Evolutionary conservation across 2,888 invertebrate genomes (phyloP), one percentile per base, ranked within the genome.

Genomic region (Philereme vetulata): DNA sequence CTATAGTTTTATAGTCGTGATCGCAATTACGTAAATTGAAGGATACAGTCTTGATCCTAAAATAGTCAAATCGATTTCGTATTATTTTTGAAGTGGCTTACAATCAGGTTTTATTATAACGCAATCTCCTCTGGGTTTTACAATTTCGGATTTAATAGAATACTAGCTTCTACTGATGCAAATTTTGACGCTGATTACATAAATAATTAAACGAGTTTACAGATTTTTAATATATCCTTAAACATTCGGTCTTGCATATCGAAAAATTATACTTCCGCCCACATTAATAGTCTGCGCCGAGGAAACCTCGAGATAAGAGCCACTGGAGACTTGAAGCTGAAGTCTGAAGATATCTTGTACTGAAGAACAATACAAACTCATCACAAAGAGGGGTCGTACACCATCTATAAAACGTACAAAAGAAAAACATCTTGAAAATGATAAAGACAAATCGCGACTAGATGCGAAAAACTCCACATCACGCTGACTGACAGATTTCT

Each of bases 401-500:
- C 42, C n/a, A n/a, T 21, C 21, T 21, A 21, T 21, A 38, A 7
- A 35, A 35, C 7, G 35, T 3, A 35, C 5, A 35, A 35, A 35
- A 43, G 11, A 8, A 43, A 44, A 21, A 44, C 6, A 40, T 44
- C 8, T 21, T 21, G 21, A 21, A 21, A 21, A 21, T 21, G 21
- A 21, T 21, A 21, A 21, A 21, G 21, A 21, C 21, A 21, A 21
- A 38, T 55, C 42, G 42, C 56, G 52, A 38, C 56, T 59, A 68
- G 67, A 56, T 67, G 66, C 61, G 68, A 72, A 75, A n/a, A 78
- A 72, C 65, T 66, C 61, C 66, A 63, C 72, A 77, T 84, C 82
- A 86, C 73, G 76, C 71, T 85, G 81, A 85, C 80, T 76, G 56
- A 75, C 68, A 66, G 49, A 67, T 79, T 80, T 80, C 67, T 72